Evolutionary conservation across 2,113 vertebrate genomes (phyloP).

Genomic region (Cheirogaleus medius): DNA sequence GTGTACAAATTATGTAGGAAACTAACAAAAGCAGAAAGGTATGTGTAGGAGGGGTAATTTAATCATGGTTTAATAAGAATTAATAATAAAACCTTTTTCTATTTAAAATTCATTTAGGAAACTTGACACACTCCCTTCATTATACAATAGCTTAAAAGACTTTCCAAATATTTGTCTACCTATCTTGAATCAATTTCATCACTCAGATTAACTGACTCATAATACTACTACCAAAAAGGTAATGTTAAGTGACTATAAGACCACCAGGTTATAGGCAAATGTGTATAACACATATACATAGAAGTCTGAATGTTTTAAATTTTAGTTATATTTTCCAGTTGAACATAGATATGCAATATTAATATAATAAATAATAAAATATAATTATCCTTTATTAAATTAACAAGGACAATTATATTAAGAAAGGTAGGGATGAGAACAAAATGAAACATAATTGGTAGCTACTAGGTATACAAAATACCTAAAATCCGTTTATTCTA

Average conservation of each 20-base stretch:
- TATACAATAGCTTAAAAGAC: neutral
- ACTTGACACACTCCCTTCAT: neutral
- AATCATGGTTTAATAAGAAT: neutral
- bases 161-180: neutral
- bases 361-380: constrained; percentile 34
- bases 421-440: constrained; percentile 1
- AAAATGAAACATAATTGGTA: constrained; percentile 40
- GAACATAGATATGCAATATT: neutral
- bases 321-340: constrained; percentile 48
- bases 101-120: constrained; percentile 53
- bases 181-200: constrained; percentile 47
- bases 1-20: neutral
- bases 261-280: neutral
- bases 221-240: neutral
- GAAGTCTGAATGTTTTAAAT: constrained; percentile 31
- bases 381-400: constrained; percentile 13
- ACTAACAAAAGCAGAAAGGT: constrained; percentile 41
- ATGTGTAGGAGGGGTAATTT: neutral
- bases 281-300: neutral
- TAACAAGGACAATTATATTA: neutral
- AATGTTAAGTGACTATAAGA: constrained; percentile 6
- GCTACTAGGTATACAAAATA: neutral
- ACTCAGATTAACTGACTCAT: constrained; percentile 33
- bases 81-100: constrained; percentile 38
- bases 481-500: constrained; percentile 53